Base-by-base conservation (phyloP, 2,797 vertebrate genomes). In the Coluber constrictor region DNA sequence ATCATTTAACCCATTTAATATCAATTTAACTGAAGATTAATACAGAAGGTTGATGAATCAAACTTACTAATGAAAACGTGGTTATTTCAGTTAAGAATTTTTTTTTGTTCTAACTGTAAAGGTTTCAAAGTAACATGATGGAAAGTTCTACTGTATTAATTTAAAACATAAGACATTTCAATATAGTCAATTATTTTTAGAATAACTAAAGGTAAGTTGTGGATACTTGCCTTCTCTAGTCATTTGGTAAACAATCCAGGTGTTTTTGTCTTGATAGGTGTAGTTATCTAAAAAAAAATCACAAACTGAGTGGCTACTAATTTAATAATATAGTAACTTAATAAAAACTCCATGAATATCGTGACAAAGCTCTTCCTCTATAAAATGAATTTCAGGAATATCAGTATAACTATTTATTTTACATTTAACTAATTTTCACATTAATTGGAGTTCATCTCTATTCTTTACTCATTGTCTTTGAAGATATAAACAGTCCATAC, bases 231-330 rank as follows among this genome's bases (percentile, higher is more conserved):
- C 98, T 96, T 95, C 96, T 93, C 98, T 98, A 43, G 93, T 92
- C 96, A 99, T 98, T 93, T 98, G 98, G 95, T 97, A 98, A 92
- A 98, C 98, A 89, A 97, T 95, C 99, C 99, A 99, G n/a, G 96
- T 90, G 91, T 97, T 98, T 94, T 98, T 98, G 93, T 98, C 97
- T 63, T 96, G 97, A 94, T 98, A 97, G 92, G 97, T 96, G 7
- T 99, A 98, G 88, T 97, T 96, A 97, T 98, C 99, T 99, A 94
- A 86, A 91, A 90, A 95, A 92, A 89, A 7, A 25, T 59, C 5
- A 59, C 55, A 59, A 93, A 88, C 1, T 1, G 47, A 87, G 25
- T 32, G 25, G 3, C 56, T 83, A 13, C 61, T 91, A 43, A 61
- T 43, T 61, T n/a, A 51, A 18, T 60, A 18, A 61, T 74, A 74